Evolutionary conservation across 1,140 invertebrate species (phyloP).

Genomic region (Ridgeia piscesae): DNA sequence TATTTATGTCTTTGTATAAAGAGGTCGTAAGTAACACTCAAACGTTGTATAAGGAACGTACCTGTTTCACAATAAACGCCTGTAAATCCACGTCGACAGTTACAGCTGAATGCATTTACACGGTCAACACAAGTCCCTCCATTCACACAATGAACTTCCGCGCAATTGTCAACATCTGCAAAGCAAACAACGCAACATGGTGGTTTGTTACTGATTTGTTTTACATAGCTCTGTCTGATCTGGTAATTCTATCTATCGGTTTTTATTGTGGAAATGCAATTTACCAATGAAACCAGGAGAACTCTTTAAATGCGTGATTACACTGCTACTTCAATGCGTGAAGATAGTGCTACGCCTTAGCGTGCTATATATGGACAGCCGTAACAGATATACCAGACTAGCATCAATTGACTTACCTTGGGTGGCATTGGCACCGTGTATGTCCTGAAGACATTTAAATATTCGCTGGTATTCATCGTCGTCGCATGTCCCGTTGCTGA

Average conservation of each 20-base stretch:
- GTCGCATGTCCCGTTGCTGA: neutral
- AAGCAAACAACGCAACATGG: neutral
- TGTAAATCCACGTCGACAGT: neutral
- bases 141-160: neutral
- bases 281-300: too few species aligned
- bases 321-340: too few species aligned
- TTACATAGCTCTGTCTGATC: neutral
- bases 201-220: too few species aligned
- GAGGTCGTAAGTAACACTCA: too few species aligned
- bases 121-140: neutral
- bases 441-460: neutral
- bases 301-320: too few species aligned
- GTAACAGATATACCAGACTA: neutral
- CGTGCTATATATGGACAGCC: neutral
- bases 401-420: neutral
- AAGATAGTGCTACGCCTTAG: too few species aligned
- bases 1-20: too few species aligned
- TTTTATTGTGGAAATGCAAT: too few species aligned
- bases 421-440: neutral
- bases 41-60: neutral
- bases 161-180: neutral
- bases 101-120: neutral
- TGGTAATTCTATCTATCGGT: too few species aligned
- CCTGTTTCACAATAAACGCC: neutral
- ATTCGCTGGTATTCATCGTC: neutral